Conservation (phyloP, 2,888 invertebrate genomes). For the Hipparchia sbordonii region DNA sequence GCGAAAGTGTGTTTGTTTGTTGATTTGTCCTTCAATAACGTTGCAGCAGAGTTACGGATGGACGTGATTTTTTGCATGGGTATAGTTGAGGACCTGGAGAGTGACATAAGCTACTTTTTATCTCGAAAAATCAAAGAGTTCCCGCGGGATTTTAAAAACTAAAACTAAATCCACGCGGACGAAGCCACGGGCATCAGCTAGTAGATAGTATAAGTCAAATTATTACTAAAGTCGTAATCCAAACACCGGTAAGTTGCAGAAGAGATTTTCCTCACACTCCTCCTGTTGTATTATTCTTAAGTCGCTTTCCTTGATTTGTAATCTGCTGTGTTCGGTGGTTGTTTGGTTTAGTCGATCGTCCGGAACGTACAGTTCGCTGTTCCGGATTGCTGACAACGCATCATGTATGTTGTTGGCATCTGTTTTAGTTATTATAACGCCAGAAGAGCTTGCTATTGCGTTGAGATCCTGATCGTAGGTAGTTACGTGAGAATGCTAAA, state of each 20-base stretch:
- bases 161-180: too few species aligned
- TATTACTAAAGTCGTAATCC: constrained; percentile 59
- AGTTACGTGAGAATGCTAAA: constrained; percentile 65
- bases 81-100: too few species aligned
- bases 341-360: constrained; percentile 21
- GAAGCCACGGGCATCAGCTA: too few species aligned
- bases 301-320: not conserved
- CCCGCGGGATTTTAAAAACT: too few species aligned
- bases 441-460: constrained; percentile 46
- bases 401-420: constrained; percentile 56
- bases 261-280: constrained; percentile 66
- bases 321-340: not conserved
- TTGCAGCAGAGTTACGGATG: too few species aligned
- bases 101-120: too few species aligned
- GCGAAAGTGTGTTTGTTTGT: too few species aligned
- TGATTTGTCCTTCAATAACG: too few species aligned
- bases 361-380: constrained; percentile 21
- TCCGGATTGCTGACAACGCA: constrained; percentile 42
- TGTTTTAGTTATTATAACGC: constrained; percentile 60
- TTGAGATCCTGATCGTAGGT: constrained; percentile 47
- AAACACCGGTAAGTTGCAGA: constrained; percentile 80
- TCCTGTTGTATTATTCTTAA: constrained; percentile 21
- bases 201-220: too few species aligned
- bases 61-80: too few species aligned
- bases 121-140: too few species aligned